Evolutionary conservation across 2,797 vertebrate genomes (phyloP).

Genomic region (Cygnus olor): DNA sequence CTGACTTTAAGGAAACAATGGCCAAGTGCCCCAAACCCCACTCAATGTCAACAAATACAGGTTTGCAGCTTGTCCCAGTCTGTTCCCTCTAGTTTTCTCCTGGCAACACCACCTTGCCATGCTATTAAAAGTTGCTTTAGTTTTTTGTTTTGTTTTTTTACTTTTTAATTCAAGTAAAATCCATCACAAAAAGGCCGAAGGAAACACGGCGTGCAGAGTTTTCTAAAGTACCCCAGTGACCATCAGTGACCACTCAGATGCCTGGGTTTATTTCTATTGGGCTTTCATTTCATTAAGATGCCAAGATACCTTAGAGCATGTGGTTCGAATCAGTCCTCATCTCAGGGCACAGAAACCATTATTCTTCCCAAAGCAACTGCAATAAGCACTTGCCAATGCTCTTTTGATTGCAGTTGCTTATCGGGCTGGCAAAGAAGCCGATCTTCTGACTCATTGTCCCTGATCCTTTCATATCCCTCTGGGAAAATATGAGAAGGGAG

Average conservation of each 20-base stretch:
- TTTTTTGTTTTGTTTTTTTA: not conserved
- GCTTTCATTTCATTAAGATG: not conserved
- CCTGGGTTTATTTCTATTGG: not conserved
- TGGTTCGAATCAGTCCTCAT: not conserved
- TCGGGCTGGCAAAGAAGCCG: not conserved
- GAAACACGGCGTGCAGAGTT: not conserved
- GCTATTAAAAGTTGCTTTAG: not conserved
- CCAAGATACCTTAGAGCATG: not conserved
- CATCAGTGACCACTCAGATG: not conserved
- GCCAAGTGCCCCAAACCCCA: not conserved
- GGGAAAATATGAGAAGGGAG: not conserved
- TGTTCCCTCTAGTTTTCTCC: not conserved
- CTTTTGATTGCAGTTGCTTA: not conserved
- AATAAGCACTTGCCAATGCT: not conserved
- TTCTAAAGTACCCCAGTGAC: not conserved
- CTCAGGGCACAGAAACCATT: not conserved
- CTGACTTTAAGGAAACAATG: not conserved
- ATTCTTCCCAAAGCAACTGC: not conserved
- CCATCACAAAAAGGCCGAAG: not conserved
- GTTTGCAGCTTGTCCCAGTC: not conserved
- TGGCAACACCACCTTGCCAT: not conserved
- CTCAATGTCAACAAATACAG: not conserved
- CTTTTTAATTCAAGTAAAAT: not conserved
- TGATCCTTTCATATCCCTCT: not conserved
- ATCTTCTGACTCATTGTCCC: rapidly evolving